phyloP scores from a whole-genome alignment of 2,888 invertebrate genomes.

The Apamea epomidion region DNA sequence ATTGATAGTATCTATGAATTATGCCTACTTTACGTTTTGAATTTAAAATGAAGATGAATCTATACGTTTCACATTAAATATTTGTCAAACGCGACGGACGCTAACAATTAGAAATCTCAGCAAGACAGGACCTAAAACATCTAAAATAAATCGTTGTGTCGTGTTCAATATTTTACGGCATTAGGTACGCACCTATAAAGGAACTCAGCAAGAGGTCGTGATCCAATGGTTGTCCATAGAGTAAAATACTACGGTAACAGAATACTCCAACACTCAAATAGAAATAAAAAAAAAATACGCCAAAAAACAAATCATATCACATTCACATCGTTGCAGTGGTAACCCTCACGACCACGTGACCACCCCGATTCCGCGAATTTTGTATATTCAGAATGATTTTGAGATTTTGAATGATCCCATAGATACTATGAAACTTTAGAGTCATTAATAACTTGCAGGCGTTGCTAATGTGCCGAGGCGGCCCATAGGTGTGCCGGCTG shows the following conservation, averaged over 20 bases:
- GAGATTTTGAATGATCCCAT: neutral
- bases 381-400: neutral
- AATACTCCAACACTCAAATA: constrained; percentile 13
- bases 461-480: constrained; percentile 77
- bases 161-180: neutral
- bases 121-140: neutral
- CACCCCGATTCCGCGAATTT: neutral
- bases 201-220: constrained; percentile 5
- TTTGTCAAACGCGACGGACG: constrained; percentile 15
- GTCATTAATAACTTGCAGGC: constrained; percentile 69
- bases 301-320: neutral
- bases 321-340: neutral
- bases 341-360: neutral
- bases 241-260: constrained; percentile 9
- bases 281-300: too few species aligned
- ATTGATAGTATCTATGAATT: too few species aligned
- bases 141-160: neutral
- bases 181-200: neutral
- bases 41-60: constrained; percentile 46
- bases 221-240: neutral
- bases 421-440: neutral
- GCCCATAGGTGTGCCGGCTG: constrained; percentile 73
- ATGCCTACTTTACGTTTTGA: neutral
- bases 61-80: constrained; percentile 17
- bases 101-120: constrained; percentile 27